Evolutionary conservation across 2,113 vertebrate species (phyloP).

Genomic region (Trachemys scripta): DNA sequence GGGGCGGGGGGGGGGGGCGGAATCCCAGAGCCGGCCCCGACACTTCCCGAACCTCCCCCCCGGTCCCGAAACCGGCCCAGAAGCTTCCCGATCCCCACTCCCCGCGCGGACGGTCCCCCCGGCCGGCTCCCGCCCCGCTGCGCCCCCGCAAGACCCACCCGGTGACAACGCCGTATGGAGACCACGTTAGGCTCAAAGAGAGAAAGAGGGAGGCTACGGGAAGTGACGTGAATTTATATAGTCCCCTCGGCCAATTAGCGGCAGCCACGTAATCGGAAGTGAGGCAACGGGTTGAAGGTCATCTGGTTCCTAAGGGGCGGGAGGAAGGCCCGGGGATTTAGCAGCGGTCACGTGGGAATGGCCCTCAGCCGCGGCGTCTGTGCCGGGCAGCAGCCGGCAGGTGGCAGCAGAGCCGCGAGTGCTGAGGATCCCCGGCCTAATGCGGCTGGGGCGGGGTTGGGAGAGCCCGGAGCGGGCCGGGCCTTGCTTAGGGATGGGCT

Average conservation of each 20-base stretch:
- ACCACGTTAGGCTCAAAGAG: slow-evolving; percentile 64
- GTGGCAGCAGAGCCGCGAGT: not conserved
- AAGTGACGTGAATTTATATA: slow-evolving; percentile 73
- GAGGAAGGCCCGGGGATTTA: too few species aligned
- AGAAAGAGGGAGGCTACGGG: slow-evolving; percentile 11
- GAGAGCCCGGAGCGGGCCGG: fast-evolving
- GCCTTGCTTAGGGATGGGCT: not conserved
- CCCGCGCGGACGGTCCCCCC: fast-evolving
- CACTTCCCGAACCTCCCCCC: too few species aligned
- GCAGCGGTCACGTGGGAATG: not conserved
- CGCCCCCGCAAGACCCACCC: slow-evolving; percentile 74
- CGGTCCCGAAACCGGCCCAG: too few species aligned
- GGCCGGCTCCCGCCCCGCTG: fast-evolving
- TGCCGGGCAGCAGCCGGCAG: not conserved
- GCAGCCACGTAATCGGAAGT: fast-evolving
- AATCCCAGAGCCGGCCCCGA: too few species aligned
- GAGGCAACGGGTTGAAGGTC: not conserved
- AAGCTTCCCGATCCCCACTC: fast-evolving
- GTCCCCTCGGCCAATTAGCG: slow-evolving; percentile 23
- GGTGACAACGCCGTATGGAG: slow-evolving; percentile 92
- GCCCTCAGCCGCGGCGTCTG: too few species aligned
- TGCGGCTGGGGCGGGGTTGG: not conserved
- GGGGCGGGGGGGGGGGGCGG: too few species aligned
- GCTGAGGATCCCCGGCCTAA: not conserved
- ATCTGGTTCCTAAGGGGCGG: fast-evolving